Base-by-base conservation (phyloP, 2,888 invertebrate species). In the Zele albiditarsus region DNA sequence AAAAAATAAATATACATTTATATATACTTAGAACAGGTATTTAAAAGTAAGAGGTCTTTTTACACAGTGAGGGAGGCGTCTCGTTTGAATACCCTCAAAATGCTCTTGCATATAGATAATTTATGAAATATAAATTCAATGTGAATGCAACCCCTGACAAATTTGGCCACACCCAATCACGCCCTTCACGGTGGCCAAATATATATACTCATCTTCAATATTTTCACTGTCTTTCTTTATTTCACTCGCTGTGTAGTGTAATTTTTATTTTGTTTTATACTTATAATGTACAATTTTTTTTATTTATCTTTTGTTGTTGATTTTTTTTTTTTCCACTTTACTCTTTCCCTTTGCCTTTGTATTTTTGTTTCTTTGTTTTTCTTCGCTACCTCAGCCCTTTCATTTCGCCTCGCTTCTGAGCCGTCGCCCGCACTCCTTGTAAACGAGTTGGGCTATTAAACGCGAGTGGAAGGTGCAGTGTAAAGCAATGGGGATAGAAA, bases 111-210 rank as follows among this genome's bases (percentile, higher is more conserved):
- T 53, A 65, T 27, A 27, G 46, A 28, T 86, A 84, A 87, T 87
- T 87, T 87, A 87, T 85, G 84, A 85, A 84, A 82, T 86, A 85
- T 86, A 85, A 87, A 86, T 85, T 79, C 73, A 77, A 69, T 20
- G 73, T 73, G 80, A 76, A 82, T 81, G 79, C 84, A 84, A 84
- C 85, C 86, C 84, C 80, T 80, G 83, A 85, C 84, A 84, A 87
- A 87, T 87, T 88, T 83, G 84, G 83, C 87, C 87, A 86, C 88
- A 84, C 86, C 88, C 84, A 81, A 83, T 79, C 85, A 86, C 86
- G 84, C 88, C 77, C 80, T 75, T 78, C 76, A 71, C 77, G 80
- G 80, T 80, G 79, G 79, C 76, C 78, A 42, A 16, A 57, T 60
- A n/a, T 57, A 12, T 16, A 16, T n/a, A 28, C 31, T 28, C 31